Base-by-base conservation (phyloP, 2,797 vertebrate species). In the Columba guinea region DNA sequence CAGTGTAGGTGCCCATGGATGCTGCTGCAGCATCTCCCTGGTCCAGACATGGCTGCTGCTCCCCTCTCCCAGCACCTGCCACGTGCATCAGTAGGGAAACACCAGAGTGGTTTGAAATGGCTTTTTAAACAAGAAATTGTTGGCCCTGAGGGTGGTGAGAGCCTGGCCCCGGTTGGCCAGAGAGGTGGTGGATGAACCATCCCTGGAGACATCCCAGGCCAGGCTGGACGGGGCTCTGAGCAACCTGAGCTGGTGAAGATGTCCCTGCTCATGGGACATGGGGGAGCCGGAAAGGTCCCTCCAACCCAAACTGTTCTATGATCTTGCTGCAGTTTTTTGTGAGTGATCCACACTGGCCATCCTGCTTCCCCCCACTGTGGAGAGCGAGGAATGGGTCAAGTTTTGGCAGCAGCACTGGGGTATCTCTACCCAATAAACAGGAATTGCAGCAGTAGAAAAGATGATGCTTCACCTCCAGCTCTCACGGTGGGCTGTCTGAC, bases 1-100 rank as follows among this genome's bases (percentile, higher is more conserved):
- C 84, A 97, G 98, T 65, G 99, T 99, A 68, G 55, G 77, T 73
- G 18, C 5, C 41, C 2, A 1, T 34, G 35, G 35, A 0, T 16
- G 79, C 78, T 34, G 67, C 55, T 21, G 6, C 11, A 16, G 22
- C 14, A 34, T 41, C 23, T 16, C 35, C 51, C 59, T 9, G 62
- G 5, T 13, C 77, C 32, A 4, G 7, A 6, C 1, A 9, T 12
- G 2, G n/a, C 59, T 35, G 34, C 55, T 22, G 73, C 77, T 39
- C 62, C 64, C 46, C 39, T 24, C 56, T 27, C 28, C 82, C 30
- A 21, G 28, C 18, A 1, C 44, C 83, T 7, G 4, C 20, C 2
- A 2, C 2, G 5, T 1, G 9, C 64, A 1, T 37, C n/a, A 15
- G 30, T 0, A 11, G 69, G 63, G 34, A 18, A 16, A 19, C 37